Percentiles rank a stretch among this genome's conserved stretches.
These are phyloP conservation scores for Solenopsis fugax DNA, from an alignment of 1,140 invertebrate species.

Conservation along the genomic window DNA sequence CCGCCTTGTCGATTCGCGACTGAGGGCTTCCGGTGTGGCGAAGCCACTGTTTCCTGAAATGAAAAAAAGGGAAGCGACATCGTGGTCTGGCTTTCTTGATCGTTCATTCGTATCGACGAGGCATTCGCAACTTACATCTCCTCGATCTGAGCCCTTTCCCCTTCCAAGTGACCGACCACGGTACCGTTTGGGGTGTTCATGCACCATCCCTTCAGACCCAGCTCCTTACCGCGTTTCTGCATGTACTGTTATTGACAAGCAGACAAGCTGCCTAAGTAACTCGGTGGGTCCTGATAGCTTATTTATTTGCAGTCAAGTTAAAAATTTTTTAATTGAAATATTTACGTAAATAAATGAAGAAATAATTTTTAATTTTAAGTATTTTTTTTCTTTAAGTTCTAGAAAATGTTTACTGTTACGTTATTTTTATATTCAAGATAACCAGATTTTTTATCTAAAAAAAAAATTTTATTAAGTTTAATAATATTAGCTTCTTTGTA, in stretches of 20 bases:
- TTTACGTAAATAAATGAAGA: too few species aligned
- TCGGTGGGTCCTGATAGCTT: too few species aligned
- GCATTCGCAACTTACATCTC: conserved; percentile 88
- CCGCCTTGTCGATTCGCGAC: conserved; percentile 89
- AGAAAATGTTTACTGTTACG: too few species aligned
- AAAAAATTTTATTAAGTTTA: too few species aligned
- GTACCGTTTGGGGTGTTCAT: conserved; percentile 91
- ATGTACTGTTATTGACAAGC: conserved; percentile 87
- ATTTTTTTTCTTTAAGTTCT: too few species aligned
- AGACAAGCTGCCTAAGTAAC: background rate
- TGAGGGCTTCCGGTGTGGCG: conserved; percentile 89
- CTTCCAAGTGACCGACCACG: conserved; percentile 91
- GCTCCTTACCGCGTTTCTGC: conserved; percentile 89
- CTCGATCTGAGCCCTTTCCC: conserved; percentile 88
- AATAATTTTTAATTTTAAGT: too few species aligned
- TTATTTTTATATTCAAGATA: too few species aligned
- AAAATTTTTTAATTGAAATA: too few species aligned
- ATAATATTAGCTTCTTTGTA: too few species aligned
- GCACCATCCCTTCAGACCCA: conserved; percentile 91
- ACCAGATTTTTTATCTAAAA: too few species aligned
- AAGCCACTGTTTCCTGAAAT: conserved; percentile 90
- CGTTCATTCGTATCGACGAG: background rate
- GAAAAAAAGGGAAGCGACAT: background rate
- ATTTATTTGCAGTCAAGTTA: too few species aligned
- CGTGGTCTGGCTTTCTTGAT: background rate